phyloP scores from a whole-genome alignment of 2,888 invertebrate genomes.

The Andrena dorsata region DNA sequence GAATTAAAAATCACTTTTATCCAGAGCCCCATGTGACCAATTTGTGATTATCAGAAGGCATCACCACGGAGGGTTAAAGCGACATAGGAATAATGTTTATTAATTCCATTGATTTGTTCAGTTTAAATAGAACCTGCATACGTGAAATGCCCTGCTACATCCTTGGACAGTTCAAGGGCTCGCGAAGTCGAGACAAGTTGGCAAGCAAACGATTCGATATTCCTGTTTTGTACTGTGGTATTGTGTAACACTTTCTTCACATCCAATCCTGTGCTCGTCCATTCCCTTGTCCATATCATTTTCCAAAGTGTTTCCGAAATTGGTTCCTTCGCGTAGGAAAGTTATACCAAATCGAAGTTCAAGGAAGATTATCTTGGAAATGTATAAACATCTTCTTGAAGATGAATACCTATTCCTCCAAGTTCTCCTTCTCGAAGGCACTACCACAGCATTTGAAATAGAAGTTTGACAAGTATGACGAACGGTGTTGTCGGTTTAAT shows the following conservation, averaged over 20 bases:
- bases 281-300: conserved; percentile 52
- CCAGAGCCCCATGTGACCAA: no score
- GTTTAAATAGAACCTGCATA: conserved; percentile 25
- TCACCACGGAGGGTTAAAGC: neutral
- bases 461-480: neutral
- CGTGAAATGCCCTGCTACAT: conserved; percentile 25
- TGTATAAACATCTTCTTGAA: conserved; percentile 72
- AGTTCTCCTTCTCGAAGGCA: conserved; percentile 19
- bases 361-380: conserved; percentile 60
- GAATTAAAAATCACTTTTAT: no score
- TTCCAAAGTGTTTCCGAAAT: conserved; percentile 72
- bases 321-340: conserved; percentile 71
- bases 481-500: neutral
- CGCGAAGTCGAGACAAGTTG: conserved; percentile 27
- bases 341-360: conserved; percentile 72
- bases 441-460: conserved; percentile 23
- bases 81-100: conserved; percentile 9
- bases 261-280: conserved; percentile 47
- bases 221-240: conserved; percentile 58
- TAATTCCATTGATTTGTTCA: conserved; percentile 22
- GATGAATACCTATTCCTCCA: conserved; percentile 57
- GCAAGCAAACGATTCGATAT: conserved; percentile 44
- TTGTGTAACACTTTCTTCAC: conserved; percentile 13
- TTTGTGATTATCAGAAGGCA: neutral
- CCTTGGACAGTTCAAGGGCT: conserved; percentile 16